These are phyloP conservation scores for Dromas ardeola DNA, from an alignment of 2,113 vertebrate species.

Conservation along the genomic window DNA sequence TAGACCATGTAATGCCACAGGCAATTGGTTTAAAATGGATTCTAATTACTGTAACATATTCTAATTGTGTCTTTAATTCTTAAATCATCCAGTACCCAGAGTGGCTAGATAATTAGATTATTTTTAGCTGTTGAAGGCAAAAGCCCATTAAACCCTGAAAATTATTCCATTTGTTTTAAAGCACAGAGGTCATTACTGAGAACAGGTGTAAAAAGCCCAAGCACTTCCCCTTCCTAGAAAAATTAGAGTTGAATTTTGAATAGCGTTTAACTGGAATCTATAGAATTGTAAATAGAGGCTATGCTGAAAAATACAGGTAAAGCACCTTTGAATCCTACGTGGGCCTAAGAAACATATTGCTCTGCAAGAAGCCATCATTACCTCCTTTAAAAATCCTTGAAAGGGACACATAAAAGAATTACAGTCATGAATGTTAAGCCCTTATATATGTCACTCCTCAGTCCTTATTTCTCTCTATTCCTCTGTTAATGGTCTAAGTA, in stretches of 20 bases:
- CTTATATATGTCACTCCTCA: not conserved
- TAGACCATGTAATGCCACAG: slow-evolving; percentile 33
- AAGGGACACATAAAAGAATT: not conserved
- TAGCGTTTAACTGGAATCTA: not conserved
- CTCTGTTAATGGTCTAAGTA: not conserved
- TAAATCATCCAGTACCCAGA: slow-evolving; percentile 40
- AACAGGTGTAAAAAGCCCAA: slow-evolving; percentile 16
- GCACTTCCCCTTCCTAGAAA: not conserved
- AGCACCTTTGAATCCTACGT: not conserved
- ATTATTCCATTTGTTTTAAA: slow-evolving; percentile 44
- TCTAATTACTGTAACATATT: slow-evolving; percentile 64
- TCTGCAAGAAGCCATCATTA: not conserved
- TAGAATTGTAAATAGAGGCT: not conserved
- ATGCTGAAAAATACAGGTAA: not conserved
- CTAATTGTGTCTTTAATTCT: slow-evolving; percentile 56
- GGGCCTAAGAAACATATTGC: rapidly evolving
- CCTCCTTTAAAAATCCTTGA: not conserved
- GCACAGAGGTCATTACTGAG: slow-evolving; percentile 9
- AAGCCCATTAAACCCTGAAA: slow-evolving; percentile 35
- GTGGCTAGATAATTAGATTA: slow-evolving; percentile 56
- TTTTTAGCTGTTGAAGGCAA: slow-evolving; percentile 51
- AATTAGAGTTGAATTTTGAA: not conserved
- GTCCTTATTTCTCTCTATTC: not conserved
- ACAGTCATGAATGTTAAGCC: not conserved
- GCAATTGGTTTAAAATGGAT: slow-evolving; percentile 61